Percentiles rank a stretch among this genome's conserved stretches.
Conservation (phyloP, 2,888 invertebrate genomes). For the Oeneis ivallda region DNA sequence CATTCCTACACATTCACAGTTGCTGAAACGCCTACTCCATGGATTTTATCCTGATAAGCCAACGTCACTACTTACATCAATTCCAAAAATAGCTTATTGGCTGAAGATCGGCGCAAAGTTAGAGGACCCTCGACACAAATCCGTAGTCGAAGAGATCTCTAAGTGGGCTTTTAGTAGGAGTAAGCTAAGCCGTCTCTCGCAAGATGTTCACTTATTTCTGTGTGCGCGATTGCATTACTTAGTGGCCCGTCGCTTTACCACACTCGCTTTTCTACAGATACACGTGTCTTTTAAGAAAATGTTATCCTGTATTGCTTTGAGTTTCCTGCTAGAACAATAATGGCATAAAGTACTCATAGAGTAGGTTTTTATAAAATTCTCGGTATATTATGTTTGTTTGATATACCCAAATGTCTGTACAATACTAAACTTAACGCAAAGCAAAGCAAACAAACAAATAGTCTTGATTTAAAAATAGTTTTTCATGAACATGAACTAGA, state of each 20-base stretch:
- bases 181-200: slow-evolving; percentile 77
- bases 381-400: background rate
- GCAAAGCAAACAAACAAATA: too few relatives aligned
- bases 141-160: slow-evolving; percentile 74
- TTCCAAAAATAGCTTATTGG: slow-evolving; percentile 69
- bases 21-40: background rate
- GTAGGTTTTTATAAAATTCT: slow-evolving; percentile 4
- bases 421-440: too few relatives aligned
- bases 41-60: slow-evolving; percentile 37
- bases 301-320: slow-evolving; percentile 21
- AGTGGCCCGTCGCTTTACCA: slow-evolving; percentile 42
- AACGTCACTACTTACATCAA: slow-evolving; percentile 49
- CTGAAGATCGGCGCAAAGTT: slow-evolving; percentile 67
- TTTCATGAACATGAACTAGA: too few relatives aligned
- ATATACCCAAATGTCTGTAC: background rate
- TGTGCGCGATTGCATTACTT: slow-evolving; percentile 66
- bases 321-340: slow-evolving; percentile 6
- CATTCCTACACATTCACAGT: too few relatives aligned
- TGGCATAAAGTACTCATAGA: slow-evolving; percentile 5
- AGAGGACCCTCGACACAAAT: slow-evolving; percentile 71
- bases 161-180: slow-evolving; percentile 80
- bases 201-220: slow-evolving; percentile 74
- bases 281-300: slow-evolving; percentile 30
- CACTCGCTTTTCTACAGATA: slow-evolving; percentile 37
- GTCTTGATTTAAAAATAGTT: too few relatives aligned